Evolutionary conservation across 2,113 vertebrate genomes (phyloP), one percentile per base, ranked within the genome.

Genomic region (Gadus macrocephalus): DNA sequence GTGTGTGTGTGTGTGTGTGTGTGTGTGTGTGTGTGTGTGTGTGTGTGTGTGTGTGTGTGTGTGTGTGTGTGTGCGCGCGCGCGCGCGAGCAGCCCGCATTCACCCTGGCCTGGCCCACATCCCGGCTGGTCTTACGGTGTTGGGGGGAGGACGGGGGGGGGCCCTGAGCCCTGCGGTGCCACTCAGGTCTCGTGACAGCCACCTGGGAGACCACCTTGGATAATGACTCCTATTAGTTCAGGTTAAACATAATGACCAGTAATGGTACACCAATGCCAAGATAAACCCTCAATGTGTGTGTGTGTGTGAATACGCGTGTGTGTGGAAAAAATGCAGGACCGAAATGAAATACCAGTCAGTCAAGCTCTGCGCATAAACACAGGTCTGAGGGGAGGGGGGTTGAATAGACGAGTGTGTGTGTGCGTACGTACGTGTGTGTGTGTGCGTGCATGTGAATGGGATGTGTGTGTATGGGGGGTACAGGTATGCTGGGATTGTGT

Each of bases 191-290:
- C 64, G 42, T 79, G 79, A 78, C 88, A 85, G 85, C 80, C 88
- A 81, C 85, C 85, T 87, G 85, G 75, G 78, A 89, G 90, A 91
- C 89, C 89, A 88, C 89, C 89, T 79, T 78, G 83, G 85, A 89
- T 91, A 91, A 91, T 83, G 73, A 76, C 73, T 81, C 73, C 83
- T 83, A 90, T 91, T 92, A 90, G 85, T 89, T 88, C 86, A 89
- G 87, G 88, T 90, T 90, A 87, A 81, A 90, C 81, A 85, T 91
- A 90, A 92, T 91, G 90, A 88, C 75, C 80, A 83, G 85, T 90
- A 90, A 91, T 90, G 75, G 87, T 86, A 85, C 85, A 85, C 82
- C 83, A 63, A 49, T 9, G 82, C 84, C 76, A 83, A 85, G 71
- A 76, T 78, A 88, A 89, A 88, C 84, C 78, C 81, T 42, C 35